Base-by-base conservation (phyloP, 2,113 vertebrate species). In the Gopherus evgoodei region DNA sequence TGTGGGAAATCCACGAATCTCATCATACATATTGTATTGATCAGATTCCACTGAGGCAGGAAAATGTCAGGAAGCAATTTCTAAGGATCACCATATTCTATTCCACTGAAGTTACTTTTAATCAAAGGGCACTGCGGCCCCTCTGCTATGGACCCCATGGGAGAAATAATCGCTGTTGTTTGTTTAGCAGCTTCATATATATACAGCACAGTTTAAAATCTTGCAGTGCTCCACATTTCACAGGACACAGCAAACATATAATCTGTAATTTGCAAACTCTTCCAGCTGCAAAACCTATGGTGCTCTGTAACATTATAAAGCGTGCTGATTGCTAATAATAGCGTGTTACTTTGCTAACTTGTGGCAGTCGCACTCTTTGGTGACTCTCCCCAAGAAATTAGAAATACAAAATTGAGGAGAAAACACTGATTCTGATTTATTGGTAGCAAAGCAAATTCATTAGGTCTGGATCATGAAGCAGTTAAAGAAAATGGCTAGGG, bases 41-140 rank as follows among this genome's bases (percentile, higher is more conserved):
- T 88, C 91, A 88, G 69, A 84, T 84, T 54, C 91, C 81, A 56
- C 81, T 5, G 81, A 88, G 91, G 86, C 81, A 84, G 38, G 72
- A 59, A 88, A 84, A 92, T 92, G 81, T 69, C 91, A 92, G 52
- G 81, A 83, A 92, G 86, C 72, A 83, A 88, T 92, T 88, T 83
- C 91, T 88, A 92, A 92, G 91, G 86, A 88, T 92, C 91, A 92
- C 54, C 91, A 88, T 88, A 92, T 84, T 92, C 81, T 84, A 72
- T 80, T 92, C 86, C 83, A 84, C 81, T 88, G 91, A 92, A 92
- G 91, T 92, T 88, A 79, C 91, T 92, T 88, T 92, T 84, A 92
- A 92, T 92, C 86, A 88, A 92, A 81, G 81, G 86, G 86, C 86
- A 88, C 54, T 24, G 86, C 78, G 69, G 91, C 81, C 42, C 42